A percentile compares a stretch with the other conserved stretches of the same genome.
phyloP scores from a whole-genome alignment of 2,797 vertebrate species.

The Novumbra hubbsi region DNA sequence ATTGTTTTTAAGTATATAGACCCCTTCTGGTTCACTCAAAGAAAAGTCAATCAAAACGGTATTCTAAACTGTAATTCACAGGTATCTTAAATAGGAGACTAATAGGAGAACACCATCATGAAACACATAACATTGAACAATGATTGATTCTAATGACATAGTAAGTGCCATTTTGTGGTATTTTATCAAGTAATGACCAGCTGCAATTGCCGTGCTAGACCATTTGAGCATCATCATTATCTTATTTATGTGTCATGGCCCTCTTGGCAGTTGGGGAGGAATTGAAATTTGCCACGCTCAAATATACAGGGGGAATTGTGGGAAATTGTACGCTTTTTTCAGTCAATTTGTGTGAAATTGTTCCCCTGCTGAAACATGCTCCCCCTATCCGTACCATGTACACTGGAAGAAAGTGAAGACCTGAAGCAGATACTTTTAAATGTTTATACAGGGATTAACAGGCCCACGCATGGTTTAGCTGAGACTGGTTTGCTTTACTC shows the following conservation, averaged over 20 bases:
- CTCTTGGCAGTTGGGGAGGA: background rate
- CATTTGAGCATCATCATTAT: slow-evolving; percentile 12
- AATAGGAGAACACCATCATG: background rate
- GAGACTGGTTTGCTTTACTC: slow-evolving; percentile 11
- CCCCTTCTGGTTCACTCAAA: background rate
- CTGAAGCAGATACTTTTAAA: slow-evolving; percentile 34
- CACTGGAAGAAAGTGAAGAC: slow-evolving; percentile 21
- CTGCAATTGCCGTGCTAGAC: background rate
- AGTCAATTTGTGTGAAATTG: slow-evolving; percentile 27
- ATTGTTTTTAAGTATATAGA: background rate
- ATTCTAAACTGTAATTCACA: background rate
- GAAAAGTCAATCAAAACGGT: background rate
- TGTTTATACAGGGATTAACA: slow-evolving; percentile 35
- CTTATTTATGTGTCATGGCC: background rate
- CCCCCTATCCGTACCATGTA: background rate
- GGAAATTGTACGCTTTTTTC: background rate
- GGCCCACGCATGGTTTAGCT: slow-evolving; percentile 6
- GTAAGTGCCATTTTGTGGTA: background rate
- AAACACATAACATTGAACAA: background rate
- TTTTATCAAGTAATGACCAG: background rate
- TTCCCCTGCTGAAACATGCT: background rate
- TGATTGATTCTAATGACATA: slow-evolving; percentile 2
- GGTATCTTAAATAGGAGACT: background rate
- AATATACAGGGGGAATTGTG: background rate
- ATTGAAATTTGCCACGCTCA: background rate